These are phyloP conservation scores for Pseudomugil gertrudae DNA, from an alignment of 2,797 vertebrate genomes.

Conservation along the genomic window DNA sequence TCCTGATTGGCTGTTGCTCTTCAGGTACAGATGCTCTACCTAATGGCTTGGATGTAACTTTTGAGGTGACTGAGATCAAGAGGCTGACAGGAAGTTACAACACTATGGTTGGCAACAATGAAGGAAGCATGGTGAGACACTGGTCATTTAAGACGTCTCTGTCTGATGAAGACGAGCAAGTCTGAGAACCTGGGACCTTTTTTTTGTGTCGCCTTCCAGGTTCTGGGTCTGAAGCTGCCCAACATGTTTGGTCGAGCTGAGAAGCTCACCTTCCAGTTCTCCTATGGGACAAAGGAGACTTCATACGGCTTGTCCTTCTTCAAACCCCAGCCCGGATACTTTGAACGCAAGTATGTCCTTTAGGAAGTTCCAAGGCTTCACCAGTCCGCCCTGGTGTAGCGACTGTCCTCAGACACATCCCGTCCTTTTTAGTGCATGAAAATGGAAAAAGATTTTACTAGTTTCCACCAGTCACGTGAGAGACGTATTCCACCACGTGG, in stretches of 20 bases:
- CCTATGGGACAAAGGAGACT: slow-evolving; percentile 98
- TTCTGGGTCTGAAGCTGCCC: slow-evolving; percentile 93
- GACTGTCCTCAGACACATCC: too few relatives aligned
- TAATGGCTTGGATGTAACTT: slow-evolving; percentile 93
- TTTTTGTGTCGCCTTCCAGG: slow-evolving; percentile 76
- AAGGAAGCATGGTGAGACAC: slow-evolving; percentile 94
- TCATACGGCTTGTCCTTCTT: slow-evolving; percentile 96
- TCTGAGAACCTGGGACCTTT: background rate
- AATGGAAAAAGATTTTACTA: too few relatives aligned
- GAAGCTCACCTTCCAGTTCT: slow-evolving; percentile 97
- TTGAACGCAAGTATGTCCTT: slow-evolving; percentile 90
- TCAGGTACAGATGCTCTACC: slow-evolving; percentile 90
- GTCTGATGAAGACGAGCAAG: too few relatives aligned
- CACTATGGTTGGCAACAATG: slow-evolving; percentile 99
- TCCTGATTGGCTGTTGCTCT: slow-evolving; percentile 10
- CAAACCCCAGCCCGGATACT: slow-evolving; percentile 91
- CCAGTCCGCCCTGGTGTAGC: too few relatives aligned
- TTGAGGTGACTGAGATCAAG: slow-evolving; percentile 92
- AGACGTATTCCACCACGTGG: too few relatives aligned
- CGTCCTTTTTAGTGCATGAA: too few relatives aligned
- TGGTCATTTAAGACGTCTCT: background rate
- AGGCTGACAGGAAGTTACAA: slow-evolving; percentile 95
- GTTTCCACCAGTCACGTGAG: too few relatives aligned
- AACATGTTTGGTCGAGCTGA: slow-evolving; percentile 94
- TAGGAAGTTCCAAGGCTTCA: too few relatives aligned